Percentiles rank a stretch among this genome's conserved stretches.
Conservation (phyloP, 2,113 vertebrate genomes). For the Paedocypris sp. region DNA sequence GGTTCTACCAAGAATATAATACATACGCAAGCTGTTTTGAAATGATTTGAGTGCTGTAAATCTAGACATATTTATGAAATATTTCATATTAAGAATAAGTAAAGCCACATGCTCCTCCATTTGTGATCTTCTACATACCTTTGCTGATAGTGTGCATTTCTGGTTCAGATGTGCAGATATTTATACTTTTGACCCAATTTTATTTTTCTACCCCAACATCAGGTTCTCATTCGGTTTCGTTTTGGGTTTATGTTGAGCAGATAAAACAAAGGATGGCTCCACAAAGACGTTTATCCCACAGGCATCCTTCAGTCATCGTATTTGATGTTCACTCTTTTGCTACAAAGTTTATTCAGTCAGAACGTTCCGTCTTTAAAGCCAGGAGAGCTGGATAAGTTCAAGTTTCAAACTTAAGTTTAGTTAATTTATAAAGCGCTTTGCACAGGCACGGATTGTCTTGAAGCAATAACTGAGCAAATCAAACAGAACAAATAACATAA, state of each 20-base stretch:
- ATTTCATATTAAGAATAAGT: slow-evolving; percentile 7
- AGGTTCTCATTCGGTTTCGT: not conserved
- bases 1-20: slow-evolving; percentile 25
- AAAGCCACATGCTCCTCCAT: slow-evolving; percentile 26
- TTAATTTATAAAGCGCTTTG: too few relatives aligned
- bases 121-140: slow-evolving; percentile 27
- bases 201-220: not conserved
- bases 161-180: slow-evolving; percentile 27
- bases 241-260: not conserved
- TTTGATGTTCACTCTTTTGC: slow-evolving; percentile 16
- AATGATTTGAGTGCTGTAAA: slow-evolving; percentile 28
- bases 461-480: too few relatives aligned
- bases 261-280: not conserved
- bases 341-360: too few relatives aligned
- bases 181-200: slow-evolving; percentile 11
- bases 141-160: slow-evolving; percentile 24
- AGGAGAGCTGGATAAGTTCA: too few relatives aligned
- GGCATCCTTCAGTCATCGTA: not conserved
- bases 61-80: slow-evolving; percentile 31
- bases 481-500: too few relatives aligned
- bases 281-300: not conserved
- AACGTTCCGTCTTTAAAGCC: too few relatives aligned
- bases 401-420: too few relatives aligned
- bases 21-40: slow-evolving; percentile 28
- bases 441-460: too few relatives aligned